Conservation (phyloP, 2,888 invertebrate species). For the Cephus nigrinus region DNA sequence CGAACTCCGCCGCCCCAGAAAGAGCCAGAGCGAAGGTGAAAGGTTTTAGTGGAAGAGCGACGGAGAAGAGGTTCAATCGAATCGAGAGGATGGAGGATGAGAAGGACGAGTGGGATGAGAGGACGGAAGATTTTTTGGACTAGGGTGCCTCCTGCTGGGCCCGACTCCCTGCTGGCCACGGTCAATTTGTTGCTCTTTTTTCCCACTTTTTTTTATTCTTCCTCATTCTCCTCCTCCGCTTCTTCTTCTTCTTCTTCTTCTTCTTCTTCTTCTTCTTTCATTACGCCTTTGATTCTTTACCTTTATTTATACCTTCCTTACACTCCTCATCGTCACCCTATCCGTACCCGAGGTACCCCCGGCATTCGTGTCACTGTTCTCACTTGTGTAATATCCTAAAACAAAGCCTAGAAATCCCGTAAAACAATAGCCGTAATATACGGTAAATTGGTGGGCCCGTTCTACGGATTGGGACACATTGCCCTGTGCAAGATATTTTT, state of each 20-base stretch:
- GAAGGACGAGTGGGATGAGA: slow-evolving; percentile 38
- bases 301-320: slow-evolving; percentile 3
- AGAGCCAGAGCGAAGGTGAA: slow-evolving; percentile 11
- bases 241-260: slow-evolving; percentile 26
- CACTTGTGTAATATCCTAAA: too few species aligned
- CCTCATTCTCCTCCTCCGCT: slow-evolving; percentile 31
- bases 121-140: slow-evolving; percentile 52
- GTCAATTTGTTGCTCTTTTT: slow-evolving; percentile 55
- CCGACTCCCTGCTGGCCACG: slow-evolving; percentile 54
- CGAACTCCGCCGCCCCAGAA: slow-evolving; percentile 42
- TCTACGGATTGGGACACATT: too few species aligned
- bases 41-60: slow-evolving; percentile 14
- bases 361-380: too few species aligned
- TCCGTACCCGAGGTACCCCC: slow-evolving; percentile 2
- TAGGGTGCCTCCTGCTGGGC: slow-evolving; percentile 53
- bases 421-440: too few species aligned
- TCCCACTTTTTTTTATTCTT: slow-evolving; percentile 41
- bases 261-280: slow-evolving; percentile 25
- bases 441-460: too few species aligned
- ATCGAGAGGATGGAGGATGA: slow-evolving; percentile 25
- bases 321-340: slow-evolving; percentile 6
- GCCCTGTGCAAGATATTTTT: too few species aligned
- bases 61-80: slow-evolving; percentile 20
- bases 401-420: too few species aligned
- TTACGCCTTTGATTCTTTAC: slow-evolving; percentile 4